A percentile compares a stretch with the other conserved stretches of the same genome.
Evolutionary conservation across 2,797 vertebrate species (phyloP).

Genomic region (Acanthurus tractus): DNA sequence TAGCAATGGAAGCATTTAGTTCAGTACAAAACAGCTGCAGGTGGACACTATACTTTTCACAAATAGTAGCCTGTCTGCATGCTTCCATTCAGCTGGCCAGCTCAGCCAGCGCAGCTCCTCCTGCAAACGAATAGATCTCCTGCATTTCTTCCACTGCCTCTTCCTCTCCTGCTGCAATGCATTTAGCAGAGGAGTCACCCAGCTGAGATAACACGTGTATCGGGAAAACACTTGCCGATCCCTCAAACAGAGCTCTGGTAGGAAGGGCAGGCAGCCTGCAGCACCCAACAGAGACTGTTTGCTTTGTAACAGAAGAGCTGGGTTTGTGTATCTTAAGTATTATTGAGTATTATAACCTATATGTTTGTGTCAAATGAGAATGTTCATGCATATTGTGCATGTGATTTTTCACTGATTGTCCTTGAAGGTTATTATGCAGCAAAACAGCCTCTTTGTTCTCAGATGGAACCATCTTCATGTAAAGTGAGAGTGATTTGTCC

Average conservation of each 20-base stretch:
- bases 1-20: slow-evolving; percentile 7
- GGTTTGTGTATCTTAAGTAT: background rate
- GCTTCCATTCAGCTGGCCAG: slow-evolving; percentile 20
- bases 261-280: slow-evolving; percentile 38
- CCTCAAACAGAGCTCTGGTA: slow-evolving; percentile 24
- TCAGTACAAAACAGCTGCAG: slow-evolving; percentile 32
- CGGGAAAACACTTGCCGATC: slow-evolving; percentile 49
- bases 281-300: slow-evolving; percentile 35
- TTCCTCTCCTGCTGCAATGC: slow-evolving; percentile 46
- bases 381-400: background rate
- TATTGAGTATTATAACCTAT: slow-evolving; percentile 9
- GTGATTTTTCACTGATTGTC: background rate
- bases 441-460: slow-evolving; percentile 44
- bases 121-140: slow-evolving; percentile 57
- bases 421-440: slow-evolving; percentile 5
- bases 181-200: slow-evolving; percentile 54
- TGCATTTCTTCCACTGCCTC: slow-evolving; percentile 33
- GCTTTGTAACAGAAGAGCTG: slow-evolving; percentile 39
- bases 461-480: slow-evolving; percentile 47
- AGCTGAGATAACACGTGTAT: slow-evolving; percentile 66
- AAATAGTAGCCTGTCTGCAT: slow-evolving; percentile 36
- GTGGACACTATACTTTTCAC: slow-evolving; percentile 30
- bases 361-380: background rate
- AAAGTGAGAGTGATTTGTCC: slow-evolving; percentile 68
- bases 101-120: slow-evolving; percentile 28